Base-by-base conservation (phyloP, 2,113 vertebrate genomes). In the Capreolus pygargus region DNA sequence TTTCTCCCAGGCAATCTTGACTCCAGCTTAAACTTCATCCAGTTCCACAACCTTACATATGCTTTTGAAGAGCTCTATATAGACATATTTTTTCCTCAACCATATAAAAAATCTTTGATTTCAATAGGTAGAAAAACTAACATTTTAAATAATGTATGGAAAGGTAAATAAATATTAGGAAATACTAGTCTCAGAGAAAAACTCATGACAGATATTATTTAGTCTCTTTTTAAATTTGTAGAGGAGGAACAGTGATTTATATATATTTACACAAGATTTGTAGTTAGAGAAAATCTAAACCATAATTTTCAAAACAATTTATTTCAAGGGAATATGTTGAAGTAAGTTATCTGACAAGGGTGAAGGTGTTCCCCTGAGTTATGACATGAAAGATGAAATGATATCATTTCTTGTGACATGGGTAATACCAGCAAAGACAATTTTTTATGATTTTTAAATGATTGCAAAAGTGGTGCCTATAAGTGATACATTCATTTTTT, bases 381-480 rank as follows among this genome's bases (percentile, higher is more conserved):
- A 84, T 96, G 91, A 95, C 33, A 84, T 84, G 36, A 89, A 89
- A 70, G 23, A 86, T 57, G 74, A 96, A 39, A 39, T 86, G 52
- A 43, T 89, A 91, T 64, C 12, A 60, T 83, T 96, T 94, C 47
- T 57, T 57, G 9, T 61, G 60, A 92, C 54, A 90, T 12, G 30
- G 47, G 5, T 95, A 57, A 36, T 61, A 57, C 12, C 36, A 43
- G 50, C 55, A 78, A 55, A 92, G 79, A 79, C n/a, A 45, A 17
- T 86, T 79, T 94, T 76, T 94, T 92, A 28, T 60, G 28, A 70
- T 86, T 92, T 94, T 90, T 43, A 92, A 96, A 61, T 86, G 30
- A 76, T 94, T 54, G 3, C 21, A 89, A 90, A 91, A 76, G 21
- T 86, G 5, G 3, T 60, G 3, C 7, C 67, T 50, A 33, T 55